phyloP scores from a whole-genome alignment of 30 jellyfish, hydroid and myxozoan genomes.

The Chironex yamaguchii region DNA sequence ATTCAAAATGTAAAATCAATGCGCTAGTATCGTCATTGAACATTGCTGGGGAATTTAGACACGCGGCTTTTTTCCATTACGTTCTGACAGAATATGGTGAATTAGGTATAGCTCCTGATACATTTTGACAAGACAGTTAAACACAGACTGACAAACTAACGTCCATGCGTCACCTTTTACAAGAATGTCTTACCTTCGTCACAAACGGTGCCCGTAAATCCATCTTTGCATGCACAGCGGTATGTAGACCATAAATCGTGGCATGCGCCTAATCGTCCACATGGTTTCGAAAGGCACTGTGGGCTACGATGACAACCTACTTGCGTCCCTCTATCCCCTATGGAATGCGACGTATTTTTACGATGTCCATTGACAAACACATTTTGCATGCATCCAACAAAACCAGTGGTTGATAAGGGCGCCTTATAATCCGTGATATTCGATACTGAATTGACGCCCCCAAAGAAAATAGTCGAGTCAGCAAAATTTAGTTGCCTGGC shows the following conservation, averaged over 20 bases:
- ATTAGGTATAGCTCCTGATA: no score
- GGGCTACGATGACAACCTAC: conserved; percentile 73
- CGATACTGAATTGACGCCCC: conserved; percentile 60
- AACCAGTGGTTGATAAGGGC: conserved; percentile 57
- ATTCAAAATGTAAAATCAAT: no score
- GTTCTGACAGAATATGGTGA: no score
- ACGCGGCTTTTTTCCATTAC: no score
- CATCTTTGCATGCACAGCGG: conserved; percentile 74
- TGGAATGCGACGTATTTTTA: conserved; percentile 23
- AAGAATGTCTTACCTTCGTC: conserved; percentile 71
- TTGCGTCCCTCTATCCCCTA: conserved; percentile 30
- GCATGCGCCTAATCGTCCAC: conserved; percentile 73
- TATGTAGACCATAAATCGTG: conserved; percentile 70
- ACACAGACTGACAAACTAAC: no score
- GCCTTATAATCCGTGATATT: conserved; percentile 20
- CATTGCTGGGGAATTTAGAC: no score
- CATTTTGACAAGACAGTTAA: no score
- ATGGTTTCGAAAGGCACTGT: conserved; percentile 46
- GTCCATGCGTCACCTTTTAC: no score
- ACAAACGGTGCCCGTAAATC: conserved; percentile 76
- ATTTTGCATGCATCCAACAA: conserved; percentile 76
- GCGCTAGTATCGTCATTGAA: no score
- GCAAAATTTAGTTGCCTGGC: no score
- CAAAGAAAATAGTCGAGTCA: background rate
- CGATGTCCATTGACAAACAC: conserved; percentile 38